Conservation (phyloP, 2,888 invertebrate genomes). For the Biston betularia region DNA sequence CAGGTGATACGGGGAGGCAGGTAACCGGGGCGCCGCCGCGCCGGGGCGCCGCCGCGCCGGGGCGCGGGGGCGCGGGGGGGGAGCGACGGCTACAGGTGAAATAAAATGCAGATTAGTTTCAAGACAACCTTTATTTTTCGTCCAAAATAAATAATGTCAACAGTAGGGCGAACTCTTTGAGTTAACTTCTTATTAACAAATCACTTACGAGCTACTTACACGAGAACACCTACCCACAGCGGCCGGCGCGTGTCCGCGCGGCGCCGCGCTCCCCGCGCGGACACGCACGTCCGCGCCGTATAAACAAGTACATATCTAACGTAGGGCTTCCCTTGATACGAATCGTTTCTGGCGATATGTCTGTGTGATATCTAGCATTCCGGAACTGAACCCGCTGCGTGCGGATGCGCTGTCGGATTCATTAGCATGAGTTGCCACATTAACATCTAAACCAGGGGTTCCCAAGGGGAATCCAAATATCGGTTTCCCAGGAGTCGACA, state of each 20-base stretch:
- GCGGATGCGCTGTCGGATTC: not conserved
- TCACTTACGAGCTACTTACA: conserved; percentile 65
- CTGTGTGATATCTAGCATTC: not conserved
- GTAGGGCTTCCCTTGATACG: conserved; percentile 13
- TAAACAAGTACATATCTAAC: conserved; percentile 10
- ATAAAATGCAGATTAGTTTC: conserved; percentile 65
- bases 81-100: conserved; percentile 19
- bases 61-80: no score
- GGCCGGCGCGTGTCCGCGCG: conserved; percentile 45
- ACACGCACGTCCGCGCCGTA: not conserved
- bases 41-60: no score
- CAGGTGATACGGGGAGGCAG: no score
- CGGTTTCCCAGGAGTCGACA: no score
- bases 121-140: conserved; percentile 84
- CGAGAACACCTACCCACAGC: conserved; percentile 60
- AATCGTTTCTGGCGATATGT: conserved; percentile 23
- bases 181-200: conserved; percentile 80
- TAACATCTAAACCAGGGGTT: no score
- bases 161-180: conserved; percentile 82
- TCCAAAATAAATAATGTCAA: conserved; percentile 83
- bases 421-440: no score
- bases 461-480: no score
- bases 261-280: conserved; percentile 6
- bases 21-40: no score
- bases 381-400: not conserved